Percentiles rank a stretch among this genome's conserved stretches.
These are phyloP conservation scores for Drosophila affinis DNA, from an alignment of 2,888 invertebrate genomes.

Conservation along the genomic window DNA sequence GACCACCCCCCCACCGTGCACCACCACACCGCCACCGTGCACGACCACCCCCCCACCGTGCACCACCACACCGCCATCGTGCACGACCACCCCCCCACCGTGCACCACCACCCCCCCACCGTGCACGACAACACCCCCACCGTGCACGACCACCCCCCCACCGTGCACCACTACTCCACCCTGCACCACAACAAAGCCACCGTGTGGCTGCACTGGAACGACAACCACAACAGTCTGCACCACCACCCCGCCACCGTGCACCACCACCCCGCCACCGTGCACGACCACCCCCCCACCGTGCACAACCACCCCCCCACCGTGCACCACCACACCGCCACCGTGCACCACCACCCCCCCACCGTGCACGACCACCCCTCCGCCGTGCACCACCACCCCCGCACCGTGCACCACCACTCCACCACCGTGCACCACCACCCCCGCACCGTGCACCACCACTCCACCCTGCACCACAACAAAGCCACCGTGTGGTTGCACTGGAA, in stretches of 20 bases:
- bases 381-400: background rate
- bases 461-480: background rate
- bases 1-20: too few species aligned
- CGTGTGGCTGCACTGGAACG: slow-evolving; percentile 23
- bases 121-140: too few species aligned
- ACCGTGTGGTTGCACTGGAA: slow-evolving; percentile 23
- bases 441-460: slow-evolving; percentile 20
- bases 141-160: background rate
- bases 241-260: too few species aligned
- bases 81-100: background rate
- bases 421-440: too few species aligned
- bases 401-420: background rate
- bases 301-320: too few species aligned
- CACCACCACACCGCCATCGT: background rate
- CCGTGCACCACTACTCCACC: background rate
- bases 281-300: too few species aligned
- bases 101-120: slow-evolving; percentile 19
- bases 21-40: background rate
- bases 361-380: too few species aligned
- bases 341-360: too few species aligned
- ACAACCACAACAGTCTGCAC: slow-evolving; percentile 13
- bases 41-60: background rate
- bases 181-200: slow-evolving; percentile 2
- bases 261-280: too few species aligned
- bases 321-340: too few species aligned